Evolutionary conservation across 2,888 invertebrate genomes (phyloP).

Genomic region (Polietes domitor): DNA sequence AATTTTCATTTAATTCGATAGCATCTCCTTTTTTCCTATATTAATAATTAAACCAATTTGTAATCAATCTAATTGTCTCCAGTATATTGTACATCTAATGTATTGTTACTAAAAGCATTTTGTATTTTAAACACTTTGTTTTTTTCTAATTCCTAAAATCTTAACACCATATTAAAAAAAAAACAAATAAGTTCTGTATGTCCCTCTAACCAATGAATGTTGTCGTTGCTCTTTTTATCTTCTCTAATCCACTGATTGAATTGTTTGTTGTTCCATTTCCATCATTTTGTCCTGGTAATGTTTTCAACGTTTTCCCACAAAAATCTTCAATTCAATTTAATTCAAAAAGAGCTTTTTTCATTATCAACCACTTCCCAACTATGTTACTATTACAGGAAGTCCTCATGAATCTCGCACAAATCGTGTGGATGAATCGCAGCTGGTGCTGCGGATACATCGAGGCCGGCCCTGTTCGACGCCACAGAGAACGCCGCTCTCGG

Average conservation of each 20-base stretch:
- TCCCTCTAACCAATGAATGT: slow-evolving; percentile 54
- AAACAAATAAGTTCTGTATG: too few relatives aligned
- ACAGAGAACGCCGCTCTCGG: slow-evolving; percentile 82
- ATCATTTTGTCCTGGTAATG: slow-evolving; percentile 51
- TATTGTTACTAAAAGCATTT: slow-evolving; percentile 32
- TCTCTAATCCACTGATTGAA: slow-evolving; percentile 14
- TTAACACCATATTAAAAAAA: slow-evolving; percentile 44
- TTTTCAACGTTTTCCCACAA: slow-evolving; percentile 35
- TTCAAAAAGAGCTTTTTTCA: slow-evolving; percentile 18
- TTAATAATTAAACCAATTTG: not conserved
- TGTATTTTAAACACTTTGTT: slow-evolving; percentile 11
- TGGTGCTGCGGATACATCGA: slow-evolving; percentile 94
- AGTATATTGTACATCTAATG: not conserved
- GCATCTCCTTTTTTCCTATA: not conserved
- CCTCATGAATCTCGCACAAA: slow-evolving; percentile 84
- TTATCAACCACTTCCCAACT: slow-evolving; percentile 69
- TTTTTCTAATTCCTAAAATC: slow-evolving; percentile 1
- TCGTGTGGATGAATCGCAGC: slow-evolving; percentile 91
- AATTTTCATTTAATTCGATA: not conserved
- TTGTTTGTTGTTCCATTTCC: slow-evolving; percentile 5
- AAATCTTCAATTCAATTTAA: slow-evolving; percentile 25
- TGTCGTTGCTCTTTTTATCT: slow-evolving; percentile 27
- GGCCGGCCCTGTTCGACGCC: slow-evolving; percentile 84
- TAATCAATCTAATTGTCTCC: slow-evolving; percentile 1
- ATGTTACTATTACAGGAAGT: slow-evolving; percentile 83